phyloP scores from a whole-genome alignment of 2,113 vertebrate species.

The Epinephelus cyanopodus region DNA sequence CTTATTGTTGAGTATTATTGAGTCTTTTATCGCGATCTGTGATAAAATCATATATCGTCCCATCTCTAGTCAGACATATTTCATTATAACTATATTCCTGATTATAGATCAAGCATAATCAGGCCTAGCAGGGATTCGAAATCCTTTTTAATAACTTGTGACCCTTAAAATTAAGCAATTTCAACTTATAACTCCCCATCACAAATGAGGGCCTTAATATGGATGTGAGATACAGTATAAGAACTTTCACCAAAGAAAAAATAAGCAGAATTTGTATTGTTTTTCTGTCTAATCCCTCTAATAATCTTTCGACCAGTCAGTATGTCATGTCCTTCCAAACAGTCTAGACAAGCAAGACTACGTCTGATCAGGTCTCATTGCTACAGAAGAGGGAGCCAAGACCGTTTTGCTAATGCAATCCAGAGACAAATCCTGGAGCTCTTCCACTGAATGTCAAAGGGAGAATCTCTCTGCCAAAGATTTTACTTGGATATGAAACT shows the following conservation, averaged over 20 bases:
- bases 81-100: background rate
- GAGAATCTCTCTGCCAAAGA: slow-evolving; percentile 27
- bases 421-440: slow-evolving; percentile 29
- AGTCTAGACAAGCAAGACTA: slow-evolving; percentile 17
- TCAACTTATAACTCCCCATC: too few species aligned
- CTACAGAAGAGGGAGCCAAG: background rate
- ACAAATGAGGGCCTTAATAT: background rate
- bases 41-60: too few species aligned
- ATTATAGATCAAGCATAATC: background rate
- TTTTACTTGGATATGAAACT: background rate
- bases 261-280: background rate
- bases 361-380: background rate
- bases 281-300: background rate
- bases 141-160: background rate
- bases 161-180: background rate
- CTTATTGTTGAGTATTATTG: too few species aligned
- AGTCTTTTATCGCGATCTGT: too few species aligned
- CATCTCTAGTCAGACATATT: background rate
- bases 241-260: background rate
- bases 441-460: slow-evolving; percentile 25
- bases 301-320: background rate
- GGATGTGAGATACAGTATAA: too few species aligned
- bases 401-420: slow-evolving; percentile 9
- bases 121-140: background rate
- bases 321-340: background rate